phyloP scores from a whole-genome alignment of 2,888 invertebrate species.

The Ophioninae sp. region DNA sequence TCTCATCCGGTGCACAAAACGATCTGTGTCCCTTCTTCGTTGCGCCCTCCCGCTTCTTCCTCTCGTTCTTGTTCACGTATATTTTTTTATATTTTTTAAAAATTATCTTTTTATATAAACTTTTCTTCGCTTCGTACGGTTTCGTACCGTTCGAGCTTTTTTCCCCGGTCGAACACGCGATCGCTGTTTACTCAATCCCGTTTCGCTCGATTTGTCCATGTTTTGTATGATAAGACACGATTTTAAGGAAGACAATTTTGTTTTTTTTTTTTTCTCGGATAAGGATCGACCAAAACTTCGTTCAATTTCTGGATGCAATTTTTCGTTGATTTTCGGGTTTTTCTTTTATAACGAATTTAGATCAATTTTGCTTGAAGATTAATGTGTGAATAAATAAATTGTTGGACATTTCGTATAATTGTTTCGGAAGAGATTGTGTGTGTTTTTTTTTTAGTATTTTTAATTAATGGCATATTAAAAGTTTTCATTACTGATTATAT shows the following conservation, averaged over 20 bases:
- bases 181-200: conserved; percentile 48
- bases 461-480: too few species aligned
- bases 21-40: conserved; percentile 18
- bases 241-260: conserved; percentile 6
- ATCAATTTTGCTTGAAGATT: too few species aligned
- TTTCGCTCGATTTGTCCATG: conserved; percentile 39
- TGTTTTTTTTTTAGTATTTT: too few species aligned
- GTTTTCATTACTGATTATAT: too few species aligned
- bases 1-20: conserved; percentile 41
- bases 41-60: conserved; percentile 1
- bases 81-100: background rate
- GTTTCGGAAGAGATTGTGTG: too few species aligned
- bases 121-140: conserved; percentile 4
- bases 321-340: too few species aligned
- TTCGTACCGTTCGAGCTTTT: conserved; percentile 25
- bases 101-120: background rate
- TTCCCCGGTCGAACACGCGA: conserved; percentile 23
- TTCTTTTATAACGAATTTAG: too few species aligned
- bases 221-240: conserved; percentile 16
- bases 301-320: too few species aligned
- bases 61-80: background rate
- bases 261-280: background rate
- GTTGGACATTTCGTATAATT: too few species aligned
- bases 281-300: background rate
- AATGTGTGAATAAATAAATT: too few species aligned